Evolutionary conservation across 2,113 vertebrate genomes (phyloP).

Genomic region (Bubo blakistoni): DNA sequence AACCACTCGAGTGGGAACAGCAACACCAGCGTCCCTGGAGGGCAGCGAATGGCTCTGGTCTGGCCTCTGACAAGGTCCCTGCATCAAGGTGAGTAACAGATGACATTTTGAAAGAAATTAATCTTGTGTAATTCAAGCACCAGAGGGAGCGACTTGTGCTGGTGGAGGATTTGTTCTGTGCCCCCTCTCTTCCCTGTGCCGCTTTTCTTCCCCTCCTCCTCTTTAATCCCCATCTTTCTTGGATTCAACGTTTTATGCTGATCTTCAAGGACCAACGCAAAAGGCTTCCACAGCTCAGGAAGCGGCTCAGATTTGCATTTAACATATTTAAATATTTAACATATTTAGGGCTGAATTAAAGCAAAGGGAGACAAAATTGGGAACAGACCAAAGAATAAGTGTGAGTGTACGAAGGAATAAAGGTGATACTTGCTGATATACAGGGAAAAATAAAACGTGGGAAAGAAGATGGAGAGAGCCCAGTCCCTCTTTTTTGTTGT

Average conservation of each 20-base stretch:
- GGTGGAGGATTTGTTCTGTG: background rate
- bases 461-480: background rate
- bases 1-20: rapidly evolving
- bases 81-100: background rate
- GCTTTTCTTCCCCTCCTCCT: background rate
- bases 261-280: background rate
- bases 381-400: background rate
- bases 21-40: rapidly evolving
- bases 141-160: background rate
- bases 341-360: background rate
- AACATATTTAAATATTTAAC: background rate
- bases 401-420: background rate
- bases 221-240: background rate
- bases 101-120: background rate
- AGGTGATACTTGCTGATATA: background rate
- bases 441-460: background rate
- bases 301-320: background rate
- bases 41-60: rapidly evolving
- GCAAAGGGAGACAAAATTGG: background rate
- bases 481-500: background rate
- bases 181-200: rapidly evolving
- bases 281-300: background rate
- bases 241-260: background rate
- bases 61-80: too few species aligned
- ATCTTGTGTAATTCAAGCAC: background rate